Conservation (phyloP, 2,113 vertebrate genomes). For the Thermophis baileyi region DNA sequence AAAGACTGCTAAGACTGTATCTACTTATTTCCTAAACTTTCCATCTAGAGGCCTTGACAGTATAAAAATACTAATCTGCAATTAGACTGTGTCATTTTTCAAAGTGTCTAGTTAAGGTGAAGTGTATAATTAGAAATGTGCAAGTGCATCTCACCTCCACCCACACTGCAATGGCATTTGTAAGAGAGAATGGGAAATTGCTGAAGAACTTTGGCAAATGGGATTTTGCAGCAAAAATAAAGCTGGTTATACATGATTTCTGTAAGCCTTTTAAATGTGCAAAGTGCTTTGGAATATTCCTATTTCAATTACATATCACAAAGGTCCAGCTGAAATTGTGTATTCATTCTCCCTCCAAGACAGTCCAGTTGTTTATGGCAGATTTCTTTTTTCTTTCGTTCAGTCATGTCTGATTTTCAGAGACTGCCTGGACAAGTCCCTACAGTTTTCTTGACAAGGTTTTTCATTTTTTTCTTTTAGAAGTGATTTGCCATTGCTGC, state of each 20-base stretch:
- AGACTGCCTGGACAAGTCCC: neutral
- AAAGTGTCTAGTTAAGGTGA: conserved; percentile 47
- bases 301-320: neutral
- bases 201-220: neutral
- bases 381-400: neutral
- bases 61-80: conserved; percentile 50
- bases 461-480: too few relatives aligned
- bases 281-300: neutral
- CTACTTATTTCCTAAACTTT: conserved; percentile 27
- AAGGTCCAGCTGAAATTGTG: neutral
- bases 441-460: neutral
- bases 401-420: neutral
- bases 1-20: neutral
- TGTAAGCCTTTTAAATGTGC: neutral
- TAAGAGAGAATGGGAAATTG: conserved; percentile 10
- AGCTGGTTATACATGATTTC: neutral
- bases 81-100: conserved; percentile 49
- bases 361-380: neutral
- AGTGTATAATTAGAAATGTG: conserved; percentile 53
- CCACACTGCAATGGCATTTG: conserved; percentile 15
- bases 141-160: conserved; percentile 40
- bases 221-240: conserved; percentile 32
- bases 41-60: conserved; percentile 37
- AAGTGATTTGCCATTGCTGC: neutral
- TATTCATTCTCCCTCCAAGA: neutral